Evolutionary conservation across 2,888 invertebrate species (phyloP), one percentile per base, ranked within the genome.

Genomic region (Geophilus truncorum): DNA sequence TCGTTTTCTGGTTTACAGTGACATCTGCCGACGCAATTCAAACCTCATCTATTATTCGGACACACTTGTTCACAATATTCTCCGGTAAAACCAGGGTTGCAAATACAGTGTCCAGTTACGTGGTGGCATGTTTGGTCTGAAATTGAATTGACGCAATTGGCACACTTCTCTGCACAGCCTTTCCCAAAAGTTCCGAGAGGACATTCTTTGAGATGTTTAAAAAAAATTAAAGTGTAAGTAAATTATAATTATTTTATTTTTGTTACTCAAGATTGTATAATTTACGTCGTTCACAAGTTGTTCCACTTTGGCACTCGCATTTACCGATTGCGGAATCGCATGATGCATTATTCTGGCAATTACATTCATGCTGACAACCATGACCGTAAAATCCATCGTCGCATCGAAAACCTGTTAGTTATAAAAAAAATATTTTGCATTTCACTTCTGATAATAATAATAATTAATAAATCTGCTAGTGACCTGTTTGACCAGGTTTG

Each of bases 251-350:
- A 78, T 12, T 40, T 40, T 15, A 40, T 28, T 21, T 23, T 28
- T 15, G n/a, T n/a, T n/a, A n/a, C n/a, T n/a, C n/a, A n/a, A n/a
- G n/a, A n/a, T n/a, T n/a, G n/a, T 15, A 23, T 18, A 25, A 18
- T 81, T 82, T 79, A 84, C 84, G 82, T 84, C 88, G 85, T 76
- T 90, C 89, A 86, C 95, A 95, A 84, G 90, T 89, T 1, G 86
- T 95, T 78, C 95, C 95, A 81, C 93, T 90, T n/a, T 92, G 90
- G 86, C 96, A 96, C 84, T 92, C 91, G 87, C 96, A 97, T 83
- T 89, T 90, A 9, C 95, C 95, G 32, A 91, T 91, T 32, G 89
- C 88, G 70, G 92, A 91, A 86, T 94, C 92, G 86, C 95, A 96
- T 23, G 95, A 94, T 82, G 94, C 93, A 87, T 94, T 93, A 88